Evolutionary conservation across 2,797 vertebrate species (phyloP).

Genomic region (Tiaroga cobitis): DNA sequence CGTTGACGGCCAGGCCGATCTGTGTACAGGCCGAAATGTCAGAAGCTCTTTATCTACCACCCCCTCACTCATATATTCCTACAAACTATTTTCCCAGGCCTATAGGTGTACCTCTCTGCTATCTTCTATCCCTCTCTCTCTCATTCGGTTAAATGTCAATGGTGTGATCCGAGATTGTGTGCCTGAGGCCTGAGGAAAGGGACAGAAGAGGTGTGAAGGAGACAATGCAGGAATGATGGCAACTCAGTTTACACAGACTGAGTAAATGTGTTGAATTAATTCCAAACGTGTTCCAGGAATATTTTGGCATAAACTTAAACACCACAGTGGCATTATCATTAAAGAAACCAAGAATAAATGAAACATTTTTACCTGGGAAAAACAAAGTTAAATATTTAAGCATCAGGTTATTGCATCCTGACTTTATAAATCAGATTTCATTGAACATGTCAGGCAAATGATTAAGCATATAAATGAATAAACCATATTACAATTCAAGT

Average conservation of each 20-base stretch:
- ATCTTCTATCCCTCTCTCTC: conserved; percentile 39
- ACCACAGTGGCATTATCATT: not conserved
- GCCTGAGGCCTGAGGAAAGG: conserved; percentile 24
- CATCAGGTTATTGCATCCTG: not conserved
- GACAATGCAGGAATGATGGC: not conserved
- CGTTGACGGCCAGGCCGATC: conserved; percentile 5
- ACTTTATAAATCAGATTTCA: not conserved
- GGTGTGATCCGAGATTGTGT: conserved; percentile 31
- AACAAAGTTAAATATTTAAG: not conserved
- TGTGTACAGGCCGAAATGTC: conserved; percentile 38
- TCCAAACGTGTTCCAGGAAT: not conserved
- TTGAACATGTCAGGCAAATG: not conserved
- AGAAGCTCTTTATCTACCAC: conserved; percentile 31
- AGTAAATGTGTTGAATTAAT: conserved; percentile 12
- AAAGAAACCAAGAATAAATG: not conserved
- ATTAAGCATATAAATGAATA: not conserved
- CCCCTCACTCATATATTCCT: conserved; percentile 31
- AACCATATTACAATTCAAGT: not conserved
- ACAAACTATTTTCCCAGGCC: conserved; percentile 34
- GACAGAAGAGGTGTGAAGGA: conserved; percentile 1
- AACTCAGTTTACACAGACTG: not conserved
- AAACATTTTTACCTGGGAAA: not conserved
- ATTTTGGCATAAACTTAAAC: not conserved
- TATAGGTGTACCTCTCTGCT: conserved; percentile 19
- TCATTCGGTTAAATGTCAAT: conserved; percentile 41